Conservation (phyloP, 2,888 invertebrate genomes). For the Nasonovia ribisnigri region DNA sequence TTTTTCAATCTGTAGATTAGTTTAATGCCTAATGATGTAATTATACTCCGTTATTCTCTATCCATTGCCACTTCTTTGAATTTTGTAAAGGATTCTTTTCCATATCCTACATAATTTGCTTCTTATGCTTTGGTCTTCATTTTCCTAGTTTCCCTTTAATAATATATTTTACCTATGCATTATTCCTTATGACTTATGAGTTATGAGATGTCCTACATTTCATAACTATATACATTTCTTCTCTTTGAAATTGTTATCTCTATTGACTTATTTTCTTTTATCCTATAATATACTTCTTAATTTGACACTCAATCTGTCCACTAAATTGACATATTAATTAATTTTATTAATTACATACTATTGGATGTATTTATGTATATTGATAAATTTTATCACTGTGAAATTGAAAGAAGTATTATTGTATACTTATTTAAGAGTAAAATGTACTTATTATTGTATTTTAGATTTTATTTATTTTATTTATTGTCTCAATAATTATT, state of each 20-base stretch:
- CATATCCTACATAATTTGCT: background rate
- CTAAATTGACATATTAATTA: no score
- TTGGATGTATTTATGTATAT: background rate
- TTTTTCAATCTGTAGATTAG: background rate
- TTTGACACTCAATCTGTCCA: background rate
- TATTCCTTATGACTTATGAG: background rate
- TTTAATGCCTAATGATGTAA: background rate
- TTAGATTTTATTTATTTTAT: background rate
- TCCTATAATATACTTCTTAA: background rate
- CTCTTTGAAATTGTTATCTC: background rate
- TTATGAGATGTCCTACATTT: background rate
- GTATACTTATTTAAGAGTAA: background rate
- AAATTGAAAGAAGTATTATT: background rate
- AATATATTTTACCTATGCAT: background rate
- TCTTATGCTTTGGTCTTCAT: background rate
- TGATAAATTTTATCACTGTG: background rate
- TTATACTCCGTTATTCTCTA: background rate
- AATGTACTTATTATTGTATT: background rate
- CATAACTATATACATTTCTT: background rate
- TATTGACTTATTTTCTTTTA: background rate
- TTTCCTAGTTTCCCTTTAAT: background rate
- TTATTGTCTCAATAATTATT: background rate
- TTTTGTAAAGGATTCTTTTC: background rate
- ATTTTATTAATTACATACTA: background rate
- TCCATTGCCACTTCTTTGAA: background rate